Conservation (phyloP, 1,140 invertebrate species). For the Odontomachus brunneus region DNA sequence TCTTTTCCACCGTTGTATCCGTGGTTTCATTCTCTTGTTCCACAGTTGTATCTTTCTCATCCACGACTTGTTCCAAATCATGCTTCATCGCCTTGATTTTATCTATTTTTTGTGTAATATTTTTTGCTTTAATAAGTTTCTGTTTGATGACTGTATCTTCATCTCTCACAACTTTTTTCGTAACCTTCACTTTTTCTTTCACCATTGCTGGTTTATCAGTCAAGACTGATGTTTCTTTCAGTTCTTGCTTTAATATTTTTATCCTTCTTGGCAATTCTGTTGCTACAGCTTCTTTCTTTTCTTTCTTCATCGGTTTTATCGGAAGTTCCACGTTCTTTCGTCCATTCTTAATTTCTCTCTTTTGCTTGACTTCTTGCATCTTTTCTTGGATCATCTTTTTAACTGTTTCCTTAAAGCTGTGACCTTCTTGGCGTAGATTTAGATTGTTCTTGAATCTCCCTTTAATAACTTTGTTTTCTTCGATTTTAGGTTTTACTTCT, state of each 20-base stretch:
- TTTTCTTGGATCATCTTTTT: constrained; percentile 82
- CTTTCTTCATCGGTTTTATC: constrained; percentile 45
- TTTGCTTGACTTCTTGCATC: constrained; percentile 76
- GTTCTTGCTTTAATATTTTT: constrained; percentile 64
- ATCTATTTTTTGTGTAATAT: not conserved
- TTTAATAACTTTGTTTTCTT: constrained; percentile 20
- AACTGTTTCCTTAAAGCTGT: constrained; percentile 79
- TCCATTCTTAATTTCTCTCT: constrained; percentile 61
- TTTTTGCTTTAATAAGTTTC: not conserved
- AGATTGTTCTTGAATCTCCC: constrained; percentile 46
- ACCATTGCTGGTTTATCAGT: constrained; percentile 40
- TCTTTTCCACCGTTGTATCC: constrained; percentile 3
- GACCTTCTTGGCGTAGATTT: constrained; percentile 64
- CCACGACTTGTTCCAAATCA: not conserved
- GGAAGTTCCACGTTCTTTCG: constrained; percentile 65
- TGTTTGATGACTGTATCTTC: constrained; percentile 50
- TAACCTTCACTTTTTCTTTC: not conserved
- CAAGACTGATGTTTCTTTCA: constrained; percentile 44
- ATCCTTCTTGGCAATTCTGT: constrained; percentile 61
- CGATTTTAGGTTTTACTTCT: too few species aligned
- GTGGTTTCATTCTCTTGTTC: constrained; percentile 3
- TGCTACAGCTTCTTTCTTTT: constrained; percentile 44
- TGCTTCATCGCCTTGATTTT: not conserved
- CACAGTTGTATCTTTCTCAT: not conserved
- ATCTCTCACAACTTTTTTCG: constrained; percentile 51